phyloP scores from a whole-genome alignment of 2,888 invertebrate genomes.

The Diabrotica balteata region DNA sequence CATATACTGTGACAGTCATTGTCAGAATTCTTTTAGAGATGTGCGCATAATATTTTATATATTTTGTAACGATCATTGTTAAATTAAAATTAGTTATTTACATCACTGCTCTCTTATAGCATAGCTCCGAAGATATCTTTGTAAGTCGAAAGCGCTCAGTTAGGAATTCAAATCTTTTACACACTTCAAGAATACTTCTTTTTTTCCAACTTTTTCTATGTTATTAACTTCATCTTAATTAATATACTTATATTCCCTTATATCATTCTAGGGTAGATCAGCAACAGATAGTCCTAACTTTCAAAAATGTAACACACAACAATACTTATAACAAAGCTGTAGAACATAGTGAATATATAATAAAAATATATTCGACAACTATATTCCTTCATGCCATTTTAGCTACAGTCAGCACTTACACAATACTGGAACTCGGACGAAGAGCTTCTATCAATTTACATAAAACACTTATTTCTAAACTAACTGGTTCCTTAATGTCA shows the following conservation, averaged over 20 bases:
- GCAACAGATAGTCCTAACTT: constrained; percentile 33
- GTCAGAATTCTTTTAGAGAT: no score
- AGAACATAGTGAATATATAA: constrained; percentile 15
- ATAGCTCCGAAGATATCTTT: no score
- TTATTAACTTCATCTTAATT: no score
- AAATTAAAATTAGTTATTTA: no score
- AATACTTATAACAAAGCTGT: constrained; percentile 15
- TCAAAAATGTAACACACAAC: constrained; percentile 16
- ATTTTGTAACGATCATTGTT: no score
- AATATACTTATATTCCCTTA: background rate
- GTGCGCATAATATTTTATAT: no score
- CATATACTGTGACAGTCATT: no score
- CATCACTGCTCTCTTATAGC: no score
- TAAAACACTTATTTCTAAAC: constrained; percentile 67
- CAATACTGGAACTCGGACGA: constrained; percentile 41
- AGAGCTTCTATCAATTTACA: constrained; percentile 60
- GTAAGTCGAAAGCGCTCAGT: no score
- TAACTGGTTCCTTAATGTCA: constrained; percentile 64
- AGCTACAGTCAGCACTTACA: constrained; percentile 36
- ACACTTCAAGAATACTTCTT: no score
- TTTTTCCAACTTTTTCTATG: no score
- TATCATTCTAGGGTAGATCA: constrained; percentile 41
- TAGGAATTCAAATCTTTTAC: no score
- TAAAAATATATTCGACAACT: constrained; percentile 39
- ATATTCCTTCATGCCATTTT: constrained; percentile 37